Conservation (phyloP, 2,888 invertebrate genomes). For the Hirtodrosophila histrioides region DNA sequence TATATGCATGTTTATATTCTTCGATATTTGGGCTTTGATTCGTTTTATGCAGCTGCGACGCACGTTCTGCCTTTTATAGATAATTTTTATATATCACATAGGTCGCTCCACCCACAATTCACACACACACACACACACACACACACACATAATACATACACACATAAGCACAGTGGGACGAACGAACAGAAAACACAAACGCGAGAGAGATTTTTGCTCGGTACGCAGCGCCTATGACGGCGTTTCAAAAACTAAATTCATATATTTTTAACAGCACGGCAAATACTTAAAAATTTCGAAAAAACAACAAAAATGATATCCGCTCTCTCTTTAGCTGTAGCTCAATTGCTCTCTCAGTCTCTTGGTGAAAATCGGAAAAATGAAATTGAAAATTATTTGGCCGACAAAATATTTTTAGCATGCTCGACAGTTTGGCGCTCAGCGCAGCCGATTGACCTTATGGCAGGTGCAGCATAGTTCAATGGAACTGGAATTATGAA, state of each 20-base stretch:
- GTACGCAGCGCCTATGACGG: constrained; percentile 74
- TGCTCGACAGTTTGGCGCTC: constrained; percentile 33
- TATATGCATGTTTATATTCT: background rate
- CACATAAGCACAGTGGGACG: constrained; percentile 38
- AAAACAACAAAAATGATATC: constrained; percentile 28
- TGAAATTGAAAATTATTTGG: constrained; percentile 75
- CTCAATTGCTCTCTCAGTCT: constrained; percentile 25
- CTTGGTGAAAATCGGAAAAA: constrained; percentile 31
- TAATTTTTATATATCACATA: constrained; percentile 26
- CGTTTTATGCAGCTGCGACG: constrained; percentile 39
- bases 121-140: constrained; percentile 15
- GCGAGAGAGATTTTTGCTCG: constrained; percentile 45
- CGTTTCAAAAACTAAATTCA: constrained; percentile 78
- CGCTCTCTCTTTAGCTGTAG: constrained; percentile 15
- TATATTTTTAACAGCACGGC: constrained; percentile 69
- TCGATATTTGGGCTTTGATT: constrained; percentile 31
- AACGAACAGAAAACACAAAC: constrained; percentile 29
- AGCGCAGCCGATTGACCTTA: constrained; percentile 64
- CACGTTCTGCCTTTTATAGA: constrained; percentile 41
- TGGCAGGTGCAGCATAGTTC: constrained; percentile 72
- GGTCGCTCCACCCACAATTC: constrained; percentile 49
- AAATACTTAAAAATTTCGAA: constrained; percentile 66
- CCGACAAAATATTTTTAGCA: constrained; percentile 76
- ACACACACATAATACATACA: constrained; percentile 27
- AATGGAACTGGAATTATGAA: constrained; percentile 69